phyloP scores from a whole-genome alignment of 2,888 invertebrate genomes.

The Ptychoptera albimana region DNA sequence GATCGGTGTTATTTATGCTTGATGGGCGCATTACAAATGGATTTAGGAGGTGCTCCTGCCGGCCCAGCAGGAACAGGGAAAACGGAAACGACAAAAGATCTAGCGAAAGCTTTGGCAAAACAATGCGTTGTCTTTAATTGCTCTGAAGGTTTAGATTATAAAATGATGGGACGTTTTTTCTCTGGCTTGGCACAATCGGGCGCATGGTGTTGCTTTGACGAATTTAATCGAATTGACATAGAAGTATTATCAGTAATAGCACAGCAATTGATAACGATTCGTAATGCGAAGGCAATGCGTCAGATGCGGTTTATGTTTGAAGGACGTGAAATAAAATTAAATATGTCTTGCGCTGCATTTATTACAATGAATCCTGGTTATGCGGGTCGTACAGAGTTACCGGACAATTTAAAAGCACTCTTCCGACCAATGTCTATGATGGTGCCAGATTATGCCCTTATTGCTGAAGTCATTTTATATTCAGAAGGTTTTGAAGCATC shows the following conservation, averaged over 20 bases:
- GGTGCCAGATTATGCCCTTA: conserved; percentile 80
- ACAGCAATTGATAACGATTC: conserved; percentile 74
- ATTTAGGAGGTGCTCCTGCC: conserved; percentile 77
- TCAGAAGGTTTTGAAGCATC: conserved; percentile 87
- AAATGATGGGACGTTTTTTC: conserved; percentile 73
- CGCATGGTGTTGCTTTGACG: conserved; percentile 87
- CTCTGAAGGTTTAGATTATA: conserved; percentile 50
- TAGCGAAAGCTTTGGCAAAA: conserved; percentile 73
- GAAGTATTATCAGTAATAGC: conserved; percentile 83
- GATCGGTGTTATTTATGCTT: conserved; percentile 76
- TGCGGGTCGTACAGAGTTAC: conserved; percentile 75
- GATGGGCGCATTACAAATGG: conserved; percentile 78
- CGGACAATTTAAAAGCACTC: conserved; percentile 74
- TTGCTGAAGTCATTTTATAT: conserved; percentile 85
- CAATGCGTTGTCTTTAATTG: conserved; percentile 89
- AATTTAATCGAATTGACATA: conserved; percentile 81
- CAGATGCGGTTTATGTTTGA: conserved; percentile 67
- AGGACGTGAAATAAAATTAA: conserved; percentile 70
- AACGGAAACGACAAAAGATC: conserved; percentile 81
- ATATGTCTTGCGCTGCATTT: conserved; percentile 67
- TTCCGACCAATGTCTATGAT: conserved; percentile 84
- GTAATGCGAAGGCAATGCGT: conserved; percentile 65
- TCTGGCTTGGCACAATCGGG: conserved; percentile 80
- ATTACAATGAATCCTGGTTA: conserved; percentile 91
- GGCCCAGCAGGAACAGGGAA: conserved; percentile 83